A percentile compares a stretch with the other conserved stretches of the same genome.
phyloP scores from a whole-genome alignment of 2,797 vertebrate genomes.

The Champsocephalus gunnari region DNA sequence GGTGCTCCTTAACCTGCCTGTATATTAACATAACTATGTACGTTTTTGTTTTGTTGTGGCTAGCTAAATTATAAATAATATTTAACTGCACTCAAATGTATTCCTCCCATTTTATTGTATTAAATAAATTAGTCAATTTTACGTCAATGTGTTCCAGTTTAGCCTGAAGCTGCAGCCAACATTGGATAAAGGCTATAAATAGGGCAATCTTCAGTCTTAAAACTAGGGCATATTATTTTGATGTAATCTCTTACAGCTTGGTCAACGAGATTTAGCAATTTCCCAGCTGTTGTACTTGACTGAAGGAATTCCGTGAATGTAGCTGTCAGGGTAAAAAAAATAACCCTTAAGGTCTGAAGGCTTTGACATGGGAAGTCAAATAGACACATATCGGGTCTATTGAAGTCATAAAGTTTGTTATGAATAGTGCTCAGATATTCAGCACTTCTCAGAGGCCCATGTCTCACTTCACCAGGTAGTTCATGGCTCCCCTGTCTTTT shows the following conservation, averaged over 20 bases:
- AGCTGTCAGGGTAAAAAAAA: conserved; percentile 69
- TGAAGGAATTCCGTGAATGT: conserved; percentile 73
- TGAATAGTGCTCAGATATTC: conserved; percentile 54
- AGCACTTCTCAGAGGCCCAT: conserved; percentile 43
- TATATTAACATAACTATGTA: background rate
- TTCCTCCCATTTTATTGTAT: background rate
- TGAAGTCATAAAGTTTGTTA: conserved; percentile 63
- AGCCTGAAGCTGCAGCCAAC: conserved; percentile 20
- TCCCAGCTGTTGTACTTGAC: conserved; percentile 74
- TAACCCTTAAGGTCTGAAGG: conserved; percentile 50
- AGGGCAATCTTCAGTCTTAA: conserved; percentile 26
- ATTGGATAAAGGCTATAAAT: conserved; percentile 34
- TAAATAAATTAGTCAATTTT: background rate
- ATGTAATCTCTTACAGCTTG: conserved; percentile 49
- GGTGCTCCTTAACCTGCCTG: background rate
- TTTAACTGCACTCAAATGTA: background rate
- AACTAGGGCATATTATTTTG: conserved; percentile 64
- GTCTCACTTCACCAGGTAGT: conserved; percentile 11
- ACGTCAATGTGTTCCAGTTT: conserved; percentile 24
- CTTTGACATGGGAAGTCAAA: conserved; percentile 77
- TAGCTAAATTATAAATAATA: no score
- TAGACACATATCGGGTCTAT: conserved; percentile 46
- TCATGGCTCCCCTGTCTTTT: conserved; percentile 1
- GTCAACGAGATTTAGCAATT: conserved; percentile 65
- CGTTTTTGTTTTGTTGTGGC: background rate